phyloP scores from a whole-genome alignment of 2,113 vertebrate genomes.

The Oncorhynchus tshawytscha region DNA sequence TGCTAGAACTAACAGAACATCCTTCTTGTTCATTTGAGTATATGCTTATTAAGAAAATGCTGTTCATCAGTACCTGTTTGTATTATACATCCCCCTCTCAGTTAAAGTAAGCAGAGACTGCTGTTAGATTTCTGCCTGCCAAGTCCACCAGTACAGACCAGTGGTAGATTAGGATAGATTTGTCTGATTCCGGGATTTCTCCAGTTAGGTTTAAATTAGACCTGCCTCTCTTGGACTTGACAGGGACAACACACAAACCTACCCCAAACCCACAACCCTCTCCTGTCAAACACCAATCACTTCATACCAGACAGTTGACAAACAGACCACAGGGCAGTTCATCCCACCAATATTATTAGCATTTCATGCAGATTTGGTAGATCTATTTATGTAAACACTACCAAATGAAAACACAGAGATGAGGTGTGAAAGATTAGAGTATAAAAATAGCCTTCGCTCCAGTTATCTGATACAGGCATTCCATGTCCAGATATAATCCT shows the following conservation, averaged over 20 bases:
- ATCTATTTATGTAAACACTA: not conserved
- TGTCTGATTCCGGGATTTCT: constrained; percentile 8
- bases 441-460: not conserved
- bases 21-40: not conserved
- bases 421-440: not conserved
- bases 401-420: not conserved
- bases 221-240: constrained; percentile 1
- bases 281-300: not conserved
- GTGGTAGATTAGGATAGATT: not conserved
- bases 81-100: not conserved
- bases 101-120: not conserved
- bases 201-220: not conserved
- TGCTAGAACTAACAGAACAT: not conserved
- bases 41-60: not conserved
- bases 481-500: constrained; percentile 3
- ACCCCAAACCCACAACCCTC: not conserved
- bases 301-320: not conserved
- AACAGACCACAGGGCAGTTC: not conserved
- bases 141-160: not conserved
- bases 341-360: not conserved
- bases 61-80: not conserved
- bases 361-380: not conserved
- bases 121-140: not conserved
- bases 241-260: not conserved
- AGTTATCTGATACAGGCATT: not conserved